Percentiles rank a stretch among this genome's conserved stretches.
phyloP scores from a whole-genome alignment of 2,888 invertebrate genomes.

The Ennomos fuscantarius region DNA sequence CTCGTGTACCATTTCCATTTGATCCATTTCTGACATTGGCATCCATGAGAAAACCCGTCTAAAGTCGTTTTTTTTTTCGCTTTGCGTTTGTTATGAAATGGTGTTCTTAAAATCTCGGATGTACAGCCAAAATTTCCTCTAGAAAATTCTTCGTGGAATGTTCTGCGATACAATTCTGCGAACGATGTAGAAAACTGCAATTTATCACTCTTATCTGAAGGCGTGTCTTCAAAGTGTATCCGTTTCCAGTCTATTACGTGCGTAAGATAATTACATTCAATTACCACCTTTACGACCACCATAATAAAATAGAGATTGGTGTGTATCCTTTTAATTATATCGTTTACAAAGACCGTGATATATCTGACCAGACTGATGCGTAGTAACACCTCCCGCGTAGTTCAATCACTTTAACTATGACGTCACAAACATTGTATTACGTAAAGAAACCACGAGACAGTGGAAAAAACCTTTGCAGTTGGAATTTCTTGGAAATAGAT shows the following conservation, averaged over 20 bases:
- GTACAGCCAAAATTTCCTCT: too few species aligned
- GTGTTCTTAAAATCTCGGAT: too few species aligned
- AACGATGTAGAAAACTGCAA: too few species aligned
- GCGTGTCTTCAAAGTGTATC: conserved; percentile 10
- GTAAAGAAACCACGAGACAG: not conserved
- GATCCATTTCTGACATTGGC: too few species aligned
- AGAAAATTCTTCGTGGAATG: too few species aligned
- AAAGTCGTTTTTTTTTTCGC: too few species aligned
- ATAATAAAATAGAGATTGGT: conserved; percentile 3
- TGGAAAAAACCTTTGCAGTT: conserved; percentile 20
- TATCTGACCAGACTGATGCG: conserved; percentile 1
- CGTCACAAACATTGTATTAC: conserved; percentile 4
- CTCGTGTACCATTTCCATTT: too few species aligned
- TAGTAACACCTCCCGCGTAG: conserved; percentile 8
- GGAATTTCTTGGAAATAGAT: too few species aligned
- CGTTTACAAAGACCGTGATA: too few species aligned
- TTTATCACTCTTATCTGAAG: conserved; percentile 16
- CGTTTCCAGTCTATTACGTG: conserved; percentile 2
- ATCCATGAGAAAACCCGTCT: too few species aligned
- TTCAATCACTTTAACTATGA: not conserved
- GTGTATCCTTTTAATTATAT: conserved; percentile 7
- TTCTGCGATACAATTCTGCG: too few species aligned
- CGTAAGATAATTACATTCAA: conserved; percentile 1
- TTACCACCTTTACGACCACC: not conserved
- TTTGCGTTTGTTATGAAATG: too few species aligned